A percentile compares a stretch with the other conserved stretches of the same genome.
phyloP scores from a whole-genome alignment of 2,888 invertebrate genomes.

The Molanna angustata region DNA sequence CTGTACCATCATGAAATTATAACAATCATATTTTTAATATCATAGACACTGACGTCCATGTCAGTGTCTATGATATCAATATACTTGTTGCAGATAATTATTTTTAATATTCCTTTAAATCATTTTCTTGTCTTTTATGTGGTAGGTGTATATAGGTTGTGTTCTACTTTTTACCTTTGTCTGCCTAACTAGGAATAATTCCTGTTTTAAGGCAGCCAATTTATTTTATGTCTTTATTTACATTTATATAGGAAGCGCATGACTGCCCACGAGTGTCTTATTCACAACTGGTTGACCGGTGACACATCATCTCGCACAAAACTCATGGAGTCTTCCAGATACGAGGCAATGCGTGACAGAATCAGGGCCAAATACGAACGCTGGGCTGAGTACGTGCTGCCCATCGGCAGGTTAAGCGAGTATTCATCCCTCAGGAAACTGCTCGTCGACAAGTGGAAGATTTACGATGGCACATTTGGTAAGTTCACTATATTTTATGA shows the following conservation, averaged over 20 bases:
- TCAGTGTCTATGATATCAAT: no score
- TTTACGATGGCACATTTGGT: constrained; percentile 94
- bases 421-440: constrained; percentile 95
- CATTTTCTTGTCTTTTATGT: background rate
- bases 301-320: constrained; percentile 74
- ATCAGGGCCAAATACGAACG: constrained; percentile 79
- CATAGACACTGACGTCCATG: no score
- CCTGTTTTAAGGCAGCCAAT: no score
- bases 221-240: background rate
- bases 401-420: constrained; percentile 95
- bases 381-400: constrained; percentile 82
- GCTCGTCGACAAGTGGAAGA: constrained; percentile 93
- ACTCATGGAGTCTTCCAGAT: constrained; percentile 80
- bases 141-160: no score
- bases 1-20: no score
- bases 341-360: constrained; percentile 82
- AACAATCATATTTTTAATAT: no score
- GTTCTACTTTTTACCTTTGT: no score
- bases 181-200: no score
- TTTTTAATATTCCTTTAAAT: background rate
- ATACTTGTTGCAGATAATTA: no score
- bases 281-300: constrained; percentile 94
- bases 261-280: constrained; percentile 96
- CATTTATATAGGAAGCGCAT: constrained; percentile 73
- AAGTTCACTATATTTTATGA: no score